Evolutionary conservation across 2,888 invertebrate genomes (phyloP).

Genomic region (Phytoseiulus persimilis): DNA sequence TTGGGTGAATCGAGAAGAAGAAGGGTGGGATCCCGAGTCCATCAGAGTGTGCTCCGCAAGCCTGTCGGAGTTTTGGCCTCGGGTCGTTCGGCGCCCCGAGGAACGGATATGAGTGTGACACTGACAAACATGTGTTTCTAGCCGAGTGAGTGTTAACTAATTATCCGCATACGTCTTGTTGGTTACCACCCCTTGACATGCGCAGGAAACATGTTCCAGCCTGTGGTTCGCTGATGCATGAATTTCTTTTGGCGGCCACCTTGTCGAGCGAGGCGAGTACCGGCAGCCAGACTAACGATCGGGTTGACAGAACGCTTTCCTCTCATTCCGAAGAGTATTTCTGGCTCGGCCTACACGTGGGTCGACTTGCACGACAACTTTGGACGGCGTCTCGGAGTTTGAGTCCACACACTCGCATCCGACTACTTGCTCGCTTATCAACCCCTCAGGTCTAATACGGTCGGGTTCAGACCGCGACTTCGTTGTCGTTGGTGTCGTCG

Average conservation of each 20-base stretch:
- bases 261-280: background rate
- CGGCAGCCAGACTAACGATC: background rate
- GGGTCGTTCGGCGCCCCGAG: background rate
- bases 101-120: background rate
- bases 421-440: background rate
- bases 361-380: background rate
- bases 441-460: background rate
- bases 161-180: background rate
- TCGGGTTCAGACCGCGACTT: background rate
- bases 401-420: too few relatives aligned
- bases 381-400: background rate
- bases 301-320: background rate
- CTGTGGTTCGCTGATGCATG: background rate
- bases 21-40: background rate
- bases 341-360: background rate
- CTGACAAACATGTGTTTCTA: background rate
- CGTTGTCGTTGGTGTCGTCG: background rate
- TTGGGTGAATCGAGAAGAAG: background rate
- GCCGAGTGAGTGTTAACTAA: slow-evolving; percentile 5
- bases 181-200: slow-evolving; percentile 5
- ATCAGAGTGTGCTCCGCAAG: background rate
- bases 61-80: background rate
- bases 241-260: background rate
- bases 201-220: background rate
- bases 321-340: background rate